Percentiles rank a stretch among this genome's conserved stretches.
Evolutionary conservation across 2,797 vertebrate species (phyloP).

Genomic region (Clarias fuscus): DNA sequence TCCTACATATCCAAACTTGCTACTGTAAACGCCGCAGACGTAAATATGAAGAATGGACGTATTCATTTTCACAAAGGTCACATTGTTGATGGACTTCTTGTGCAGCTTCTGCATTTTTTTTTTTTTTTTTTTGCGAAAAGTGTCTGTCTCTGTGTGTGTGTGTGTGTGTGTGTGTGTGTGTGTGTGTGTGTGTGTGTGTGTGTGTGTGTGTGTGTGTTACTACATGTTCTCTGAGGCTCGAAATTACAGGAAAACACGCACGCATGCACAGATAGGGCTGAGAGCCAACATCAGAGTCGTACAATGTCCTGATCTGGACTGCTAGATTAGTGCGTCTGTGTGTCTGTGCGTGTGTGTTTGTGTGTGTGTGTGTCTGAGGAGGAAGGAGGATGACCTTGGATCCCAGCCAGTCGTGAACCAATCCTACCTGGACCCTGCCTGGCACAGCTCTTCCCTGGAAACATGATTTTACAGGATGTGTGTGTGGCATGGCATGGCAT

Average conservation of each 20-base stretch:
- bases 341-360: not conserved
- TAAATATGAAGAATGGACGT: constrained; percentile 21
- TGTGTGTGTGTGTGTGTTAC: not conserved
- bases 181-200: not conserved
- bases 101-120: not conserved
- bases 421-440: constrained; percentile 4
- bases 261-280: not conserved
- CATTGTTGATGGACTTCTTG: not conserved
- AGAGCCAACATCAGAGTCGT: not conserved
- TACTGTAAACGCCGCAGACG: constrained; percentile 5
- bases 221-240: not conserved
- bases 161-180: not conserved
- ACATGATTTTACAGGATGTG: constrained; percentile 12
- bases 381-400: not conserved
- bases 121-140: too few species aligned
- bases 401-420: not conserved
- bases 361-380: not conserved
- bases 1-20: constrained; percentile 26
- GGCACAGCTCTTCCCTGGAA: not conserved
- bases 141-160: not conserved
- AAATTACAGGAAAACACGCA: not conserved
- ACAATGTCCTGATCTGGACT: not conserved
- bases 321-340: not conserved
- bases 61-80: constrained; percentile 32
- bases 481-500: not conserved